Evolutionary conservation across 1,140 invertebrate species (phyloP), one percentile per base, ranked within the genome.

Genomic region (Temnothorax longispinosus): DNA sequence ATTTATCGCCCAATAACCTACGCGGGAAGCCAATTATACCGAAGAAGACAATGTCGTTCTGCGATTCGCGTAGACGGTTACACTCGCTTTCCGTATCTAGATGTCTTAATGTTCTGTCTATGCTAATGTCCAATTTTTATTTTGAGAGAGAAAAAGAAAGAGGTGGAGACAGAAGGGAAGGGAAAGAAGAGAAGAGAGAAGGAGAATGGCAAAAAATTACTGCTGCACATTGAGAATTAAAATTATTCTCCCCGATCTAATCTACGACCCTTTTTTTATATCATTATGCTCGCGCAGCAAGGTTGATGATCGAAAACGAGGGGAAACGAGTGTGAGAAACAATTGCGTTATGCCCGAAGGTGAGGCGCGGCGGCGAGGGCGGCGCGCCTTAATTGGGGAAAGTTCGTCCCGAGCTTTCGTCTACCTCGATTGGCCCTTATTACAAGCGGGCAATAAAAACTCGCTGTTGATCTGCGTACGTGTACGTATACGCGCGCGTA

Each of bases 1-100:
- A 93, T 93, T 94, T 93, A 93, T 93, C 87, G 90, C 65, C 64
- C 90, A 93, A 93, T 93, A 94, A 93, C 89, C 89, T 82, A 86
- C 47, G 65, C n/a, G 58, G 56, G 44, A 71, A 92, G 89, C 91
- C 92, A 91, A 90, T 89, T 89, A 87, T 27, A 86, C 71, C 69
- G 88, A 77, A 47, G 21, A 50, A 84, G 69, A 84, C 80, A 87
- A 87, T 87, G 80, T 84, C 69, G 62, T 47, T 60, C 10, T 44
- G 65, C 38, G 54, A 64, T 86, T 78, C n/a, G 3, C 27, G n/a
- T 62, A 35, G 35, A 85, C 6, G 41, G 1, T 27, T 27, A 27
- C 1, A 27, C 60, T 82, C 50, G 27, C 41, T 56, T 50, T 18
- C 18, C 18, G 2, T 69, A 47, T 21, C 56, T 21, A 35, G 47